A percentile compares a stretch with the other conserved stretches of the same genome.
Evolutionary conservation across 2,113 vertebrate genomes (phyloP).

Genomic region (Falcunculus frontatus): DNA sequence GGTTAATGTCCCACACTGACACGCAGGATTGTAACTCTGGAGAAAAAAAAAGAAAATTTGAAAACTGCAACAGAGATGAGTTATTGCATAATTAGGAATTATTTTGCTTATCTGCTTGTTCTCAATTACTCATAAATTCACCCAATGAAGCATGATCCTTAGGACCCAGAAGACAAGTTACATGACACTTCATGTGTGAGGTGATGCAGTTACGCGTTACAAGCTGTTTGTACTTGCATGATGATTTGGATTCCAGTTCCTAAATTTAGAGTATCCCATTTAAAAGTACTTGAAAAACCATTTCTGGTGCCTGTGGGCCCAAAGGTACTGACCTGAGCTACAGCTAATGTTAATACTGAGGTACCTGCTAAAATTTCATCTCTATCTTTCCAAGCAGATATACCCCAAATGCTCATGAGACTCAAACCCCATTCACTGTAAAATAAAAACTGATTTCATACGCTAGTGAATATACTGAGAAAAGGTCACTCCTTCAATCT

Average conservation of each 20-base stretch:
- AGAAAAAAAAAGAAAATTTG: not conserved
- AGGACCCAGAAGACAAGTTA: not conserved
- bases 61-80: not conserved
- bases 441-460: not conserved
- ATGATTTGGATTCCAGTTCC: not conserved
- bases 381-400: not conserved
- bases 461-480: not conserved
- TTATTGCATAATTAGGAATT: not conserved
- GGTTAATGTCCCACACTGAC: slow-evolving; percentile 84
- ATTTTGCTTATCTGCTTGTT: not conserved
- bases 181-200: not conserved
- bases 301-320: not conserved
- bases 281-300: not conserved
- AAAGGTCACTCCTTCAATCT: not conserved
- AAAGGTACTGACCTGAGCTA: not conserved
- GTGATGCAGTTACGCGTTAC: not conserved
- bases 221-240: not conserved
- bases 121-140: not conserved
- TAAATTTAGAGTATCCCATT: not conserved
- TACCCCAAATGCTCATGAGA: not conserved
- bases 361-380: not conserved
- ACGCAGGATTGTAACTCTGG: slow-evolving; percentile 84
- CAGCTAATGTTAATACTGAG: not conserved
- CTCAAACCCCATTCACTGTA: not conserved
- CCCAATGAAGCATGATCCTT: not conserved